Conservation (phyloP, 2,888 invertebrate species). For the Cheilosia vulpina region DNA sequence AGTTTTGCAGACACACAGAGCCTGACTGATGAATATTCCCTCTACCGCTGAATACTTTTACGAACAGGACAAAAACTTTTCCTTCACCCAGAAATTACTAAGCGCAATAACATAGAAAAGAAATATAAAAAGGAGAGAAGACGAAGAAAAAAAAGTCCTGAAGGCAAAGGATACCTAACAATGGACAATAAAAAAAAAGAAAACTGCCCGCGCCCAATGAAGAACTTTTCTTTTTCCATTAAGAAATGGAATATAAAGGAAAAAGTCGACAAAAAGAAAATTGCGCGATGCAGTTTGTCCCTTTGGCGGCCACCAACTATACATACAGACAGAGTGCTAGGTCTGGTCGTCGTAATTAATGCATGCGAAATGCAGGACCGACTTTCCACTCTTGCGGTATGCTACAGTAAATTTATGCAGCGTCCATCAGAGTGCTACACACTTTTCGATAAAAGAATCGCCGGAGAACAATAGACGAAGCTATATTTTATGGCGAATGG, state of each 20-base stretch:
- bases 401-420: conserved; percentile 55
- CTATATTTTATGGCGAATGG: not conserved
- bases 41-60: conserved; percentile 36
- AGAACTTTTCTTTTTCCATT: conserved; percentile 67
- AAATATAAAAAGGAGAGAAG: not conserved
- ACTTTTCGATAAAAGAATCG: conserved; percentile 4
- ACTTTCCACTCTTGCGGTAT: conserved; percentile 48
- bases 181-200: conserved; percentile 18
- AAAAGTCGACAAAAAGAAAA: conserved; percentile 52
- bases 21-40: conserved; percentile 64
- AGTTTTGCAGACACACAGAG: conserved; percentile 15
- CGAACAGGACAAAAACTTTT: conserved; percentile 19
- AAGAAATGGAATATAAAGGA: conserved; percentile 67
- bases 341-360: conserved; percentile 50
- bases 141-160: conserved; percentile 13
- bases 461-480: conserved; percentile 1
- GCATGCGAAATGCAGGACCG: conserved; percentile 42
- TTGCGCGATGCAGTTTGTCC: conserved; percentile 26
- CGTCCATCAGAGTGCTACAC: conserved; percentile 29
- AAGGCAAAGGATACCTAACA: conserved; percentile 51
- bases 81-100: conserved; percentile 45
- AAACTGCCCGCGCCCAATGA: conserved; percentile 33
- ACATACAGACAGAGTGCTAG: not conserved
- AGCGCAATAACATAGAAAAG: conserved; percentile 21
- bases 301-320: not conserved